Base-by-base conservation (phyloP, 2,113 vertebrate species). In the Procavia capensis region DNA sequence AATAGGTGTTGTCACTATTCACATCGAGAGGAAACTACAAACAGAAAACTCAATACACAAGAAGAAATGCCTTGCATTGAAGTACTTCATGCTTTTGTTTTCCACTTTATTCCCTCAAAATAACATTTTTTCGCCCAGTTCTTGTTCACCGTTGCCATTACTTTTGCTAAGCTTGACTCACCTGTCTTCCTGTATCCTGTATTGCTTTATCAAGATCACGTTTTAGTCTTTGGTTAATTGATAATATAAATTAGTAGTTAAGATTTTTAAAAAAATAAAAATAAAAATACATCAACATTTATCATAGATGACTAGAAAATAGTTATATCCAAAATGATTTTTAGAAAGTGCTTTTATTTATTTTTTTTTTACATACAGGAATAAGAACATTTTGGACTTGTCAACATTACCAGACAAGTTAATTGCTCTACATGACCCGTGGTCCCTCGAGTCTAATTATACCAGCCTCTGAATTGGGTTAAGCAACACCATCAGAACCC, bases 401-500 rank as follows among this genome's bases (percentile, higher is more conserved):
- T 85, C 50, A 88, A 17, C 36, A 91, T 25, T 92, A 95, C 93
- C 93, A 95, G 84, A 61, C 72, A 47, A 96, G 86, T 87, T 97
- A 96, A 96, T 96, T 91, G 95, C 88, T 96, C 91, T 92, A 64
- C 54, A 4, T 90, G 91, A 96, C 54, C 75, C 11, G 54, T 4
- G 0, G 2, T 96, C 91, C 84, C 93, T 85, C 74, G 36, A 83
- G 84, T 94, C 34, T 95, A 97, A 96, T 96, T 96, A 91, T 29
- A 79, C 17, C 5, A 50, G 22, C 64, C 81, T 91, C 36, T 93
- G 64, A 93, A 90, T 95, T 95, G 88, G 3, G 1, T 95, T 85
- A 88, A 95, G 95, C 92, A 94, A 7, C 8, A 97, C 20, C 39
- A 86, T 39, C 59, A 79, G 63, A 85, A 29, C 24, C 79, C 85